Conservation (phyloP, 2,888 invertebrate genomes). For the Pollenia amentaria region DNA sequence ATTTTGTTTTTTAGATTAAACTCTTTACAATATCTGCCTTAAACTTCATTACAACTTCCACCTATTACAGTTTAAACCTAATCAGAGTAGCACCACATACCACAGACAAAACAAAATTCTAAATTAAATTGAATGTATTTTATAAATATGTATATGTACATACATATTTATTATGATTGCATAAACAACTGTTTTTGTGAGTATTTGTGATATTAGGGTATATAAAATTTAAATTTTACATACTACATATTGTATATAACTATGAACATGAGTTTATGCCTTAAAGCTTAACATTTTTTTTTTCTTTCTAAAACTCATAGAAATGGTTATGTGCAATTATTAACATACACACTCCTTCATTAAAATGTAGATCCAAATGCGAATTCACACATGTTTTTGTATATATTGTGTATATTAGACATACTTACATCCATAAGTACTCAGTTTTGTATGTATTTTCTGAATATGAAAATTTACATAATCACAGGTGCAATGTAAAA, state of each 20-base stretch:
- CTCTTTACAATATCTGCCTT: slow-evolving; percentile 5
- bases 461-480: slow-evolving; percentile 72
- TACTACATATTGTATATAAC: not conserved
- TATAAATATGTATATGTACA: not conserved
- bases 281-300: slow-evolving; percentile 14
- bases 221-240: slow-evolving; percentile 40
- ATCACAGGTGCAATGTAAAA: slow-evolving; percentile 73
- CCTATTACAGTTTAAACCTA: slow-evolving; percentile 25
- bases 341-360: slow-evolving; percentile 27
- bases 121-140: slow-evolving; percentile 30
- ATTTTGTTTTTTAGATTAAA: not conserved
- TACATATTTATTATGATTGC: slow-evolving; percentile 1
- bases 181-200: not conserved
- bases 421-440: not conserved
- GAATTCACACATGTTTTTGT: not conserved
- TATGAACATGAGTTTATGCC: slow-evolving; percentile 35
- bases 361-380: slow-evolving; percentile 1
- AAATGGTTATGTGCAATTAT: slow-evolving; percentile 34
- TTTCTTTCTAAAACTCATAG: slow-evolving; percentile 12
- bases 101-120: slow-evolving; percentile 48
- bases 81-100: slow-evolving; percentile 35
- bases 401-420: not conserved
- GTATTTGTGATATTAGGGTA: not conserved
- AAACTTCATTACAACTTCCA: not conserved
- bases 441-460: slow-evolving; percentile 3